phyloP scores from a whole-genome alignment of 2,113 vertebrate species.

The Podilymbus podiceps region DNA sequence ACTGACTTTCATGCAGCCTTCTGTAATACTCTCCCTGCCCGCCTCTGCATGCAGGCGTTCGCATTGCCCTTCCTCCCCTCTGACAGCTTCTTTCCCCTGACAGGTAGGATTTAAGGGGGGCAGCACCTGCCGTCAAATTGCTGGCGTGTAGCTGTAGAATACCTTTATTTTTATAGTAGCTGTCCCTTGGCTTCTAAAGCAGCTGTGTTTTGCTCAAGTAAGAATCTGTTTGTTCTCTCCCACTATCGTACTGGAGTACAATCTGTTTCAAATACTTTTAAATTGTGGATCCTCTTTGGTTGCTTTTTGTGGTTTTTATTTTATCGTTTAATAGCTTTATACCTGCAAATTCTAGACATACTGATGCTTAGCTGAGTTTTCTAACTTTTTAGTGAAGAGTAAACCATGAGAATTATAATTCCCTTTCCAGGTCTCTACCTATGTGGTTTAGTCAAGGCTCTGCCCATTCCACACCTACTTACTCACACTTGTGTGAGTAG shows the following conservation, averaged over 20 bases:
- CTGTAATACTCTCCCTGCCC: neutral
- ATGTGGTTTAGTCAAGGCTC: neutral
- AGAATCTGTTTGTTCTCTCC: neutral
- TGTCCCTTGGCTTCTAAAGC: neutral
- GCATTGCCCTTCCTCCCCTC: neutral
- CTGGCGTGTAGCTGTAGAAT: neutral
- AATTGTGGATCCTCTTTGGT: neutral
- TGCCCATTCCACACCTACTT: neutral
- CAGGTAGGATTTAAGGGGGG: neutral
- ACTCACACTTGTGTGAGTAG: neutral
- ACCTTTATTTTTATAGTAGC: neutral
- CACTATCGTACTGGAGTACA: neutral
- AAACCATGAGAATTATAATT: neutral
- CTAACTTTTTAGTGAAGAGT: neutral
- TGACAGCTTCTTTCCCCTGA: neutral
- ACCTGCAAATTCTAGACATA: neutral
- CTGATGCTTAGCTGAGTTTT: neutral
- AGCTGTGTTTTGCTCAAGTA: neutral
- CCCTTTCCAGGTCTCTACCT: neutral
- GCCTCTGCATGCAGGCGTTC: neutral
- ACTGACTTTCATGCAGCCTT: slow-evolving; percentile 18
- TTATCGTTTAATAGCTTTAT: neutral
- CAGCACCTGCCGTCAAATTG: neutral
- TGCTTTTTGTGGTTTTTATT: neutral
- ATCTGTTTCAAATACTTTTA: neutral